Evolutionary conservation across 2,888 invertebrate species (phyloP).

Genomic region (Sisyra nigra): DNA sequence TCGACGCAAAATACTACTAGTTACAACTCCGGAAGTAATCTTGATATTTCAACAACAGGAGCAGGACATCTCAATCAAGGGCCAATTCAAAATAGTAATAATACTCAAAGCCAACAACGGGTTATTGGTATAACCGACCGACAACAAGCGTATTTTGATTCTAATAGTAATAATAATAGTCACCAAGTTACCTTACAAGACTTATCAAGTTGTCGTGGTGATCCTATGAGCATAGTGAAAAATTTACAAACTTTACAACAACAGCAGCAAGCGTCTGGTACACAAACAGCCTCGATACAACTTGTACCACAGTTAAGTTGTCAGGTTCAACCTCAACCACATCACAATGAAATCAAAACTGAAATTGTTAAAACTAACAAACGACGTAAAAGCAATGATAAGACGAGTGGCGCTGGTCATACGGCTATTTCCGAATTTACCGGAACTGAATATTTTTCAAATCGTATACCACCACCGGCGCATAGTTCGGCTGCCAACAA

Average conservation of each 20-base stretch:
- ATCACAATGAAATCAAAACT: conserved; percentile 23
- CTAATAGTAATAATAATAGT: conserved; percentile 27
- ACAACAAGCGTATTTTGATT: conserved; percentile 50
- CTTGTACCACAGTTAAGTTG: conserved; percentile 18
- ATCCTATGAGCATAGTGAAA: conserved; percentile 62
- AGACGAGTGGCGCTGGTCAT: conserved; percentile 21
- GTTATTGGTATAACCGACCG: conserved; percentile 33
- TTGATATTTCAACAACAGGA: conserved; percentile 19
- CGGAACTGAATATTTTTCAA: conserved; percentile 27
- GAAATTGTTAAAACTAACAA: conserved; percentile 23
- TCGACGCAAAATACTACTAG: conserved; percentile 22
- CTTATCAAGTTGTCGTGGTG: conserved; percentile 54
- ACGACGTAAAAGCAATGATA: conserved; percentile 43
- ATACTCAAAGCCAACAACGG: conserved; percentile 27
- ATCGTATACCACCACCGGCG: conserved; percentile 53
- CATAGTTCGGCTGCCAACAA: conserved; percentile 25
- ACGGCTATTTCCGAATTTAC: conserved; percentile 36
- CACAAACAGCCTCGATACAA: conserved; percentile 20
- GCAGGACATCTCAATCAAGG: conserved; percentile 10
- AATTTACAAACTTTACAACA: conserved; percentile 44
- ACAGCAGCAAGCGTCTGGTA: conserved; percentile 30
- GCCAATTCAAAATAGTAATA: conserved; percentile 15
- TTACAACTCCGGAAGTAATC: conserved; percentile 27
- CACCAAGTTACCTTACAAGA: conserved; percentile 47
- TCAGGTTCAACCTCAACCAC: conserved; percentile 13